phyloP scores from a whole-genome alignment of 2,888 invertebrate genomes.

The Desoria tigrina region DNA sequence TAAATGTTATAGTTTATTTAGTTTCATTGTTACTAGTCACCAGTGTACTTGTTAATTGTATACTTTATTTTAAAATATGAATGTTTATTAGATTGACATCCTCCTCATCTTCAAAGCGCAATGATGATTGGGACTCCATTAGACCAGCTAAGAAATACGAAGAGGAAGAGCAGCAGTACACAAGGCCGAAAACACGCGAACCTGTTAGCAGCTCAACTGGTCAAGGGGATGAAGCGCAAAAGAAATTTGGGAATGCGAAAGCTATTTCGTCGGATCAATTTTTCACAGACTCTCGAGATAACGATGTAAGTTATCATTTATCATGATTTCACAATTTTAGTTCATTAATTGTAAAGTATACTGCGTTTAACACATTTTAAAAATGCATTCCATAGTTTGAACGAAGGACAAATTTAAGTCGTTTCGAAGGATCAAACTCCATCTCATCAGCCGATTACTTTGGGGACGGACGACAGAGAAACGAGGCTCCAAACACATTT shows the following conservation, averaged over 20 bases:
- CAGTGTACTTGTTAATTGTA: background rate
- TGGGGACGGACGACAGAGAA: constrained; percentile 62
- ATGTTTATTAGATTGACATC: background rate
- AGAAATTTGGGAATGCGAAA: constrained; percentile 96
- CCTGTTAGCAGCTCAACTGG: constrained; percentile 23
- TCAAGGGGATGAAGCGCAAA: constrained; percentile 77
- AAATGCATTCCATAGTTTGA: constrained; percentile 60
- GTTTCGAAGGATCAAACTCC: constrained; percentile 91
- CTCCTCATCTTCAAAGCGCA: constrained; percentile 3
- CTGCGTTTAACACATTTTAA: background rate
- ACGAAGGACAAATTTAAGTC: constrained; percentile 63
- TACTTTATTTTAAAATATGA: background rate
- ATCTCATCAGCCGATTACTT: constrained; percentile 98
- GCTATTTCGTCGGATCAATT: constrained; percentile 97
- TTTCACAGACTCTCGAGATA: constrained; percentile 74
- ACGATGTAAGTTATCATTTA: constrained; percentile 58
- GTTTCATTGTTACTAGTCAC: no score
- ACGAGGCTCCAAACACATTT: constrained; percentile 6
- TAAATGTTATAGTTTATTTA: constrained; percentile 7
- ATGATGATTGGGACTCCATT: constrained; percentile 43
- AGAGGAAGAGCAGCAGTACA: constrained; percentile 21
- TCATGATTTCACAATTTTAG: background rate
- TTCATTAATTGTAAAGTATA: constrained; percentile 39
- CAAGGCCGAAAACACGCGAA: constrained; percentile 8
- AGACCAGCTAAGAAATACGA: constrained; percentile 23